These are phyloP conservation scores for Capreolus pygargus DNA, from an alignment of 2,113 vertebrate genomes.

Conservation along the genomic window DNA sequence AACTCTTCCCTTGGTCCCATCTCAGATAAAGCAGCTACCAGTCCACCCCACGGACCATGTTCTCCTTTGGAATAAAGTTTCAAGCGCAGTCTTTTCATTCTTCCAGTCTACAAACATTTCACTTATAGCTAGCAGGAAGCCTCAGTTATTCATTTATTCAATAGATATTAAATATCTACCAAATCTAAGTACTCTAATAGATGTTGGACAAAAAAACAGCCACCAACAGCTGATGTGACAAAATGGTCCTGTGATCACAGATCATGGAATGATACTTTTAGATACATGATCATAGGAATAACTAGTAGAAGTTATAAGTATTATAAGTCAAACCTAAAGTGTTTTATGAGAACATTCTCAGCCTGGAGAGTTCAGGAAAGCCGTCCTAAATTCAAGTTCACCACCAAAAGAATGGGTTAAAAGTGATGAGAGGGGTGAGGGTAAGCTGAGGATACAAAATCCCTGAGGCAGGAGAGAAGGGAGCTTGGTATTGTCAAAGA, in stretches of 20 bases:
- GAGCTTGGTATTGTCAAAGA: not conserved
- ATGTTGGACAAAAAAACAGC: not conserved
- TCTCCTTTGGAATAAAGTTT: not conserved
- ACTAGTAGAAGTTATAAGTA: not conserved
- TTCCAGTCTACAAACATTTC: not conserved
- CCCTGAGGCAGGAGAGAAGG: not conserved
- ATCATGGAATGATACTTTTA: not conserved
- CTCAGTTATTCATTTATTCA: not conserved
- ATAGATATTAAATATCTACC: not conserved
- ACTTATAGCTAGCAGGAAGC: not conserved
- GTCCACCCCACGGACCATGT: not conserved
- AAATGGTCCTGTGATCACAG: not conserved
- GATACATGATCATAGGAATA: not conserved
- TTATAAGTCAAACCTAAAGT: not conserved
- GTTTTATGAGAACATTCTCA: not conserved
- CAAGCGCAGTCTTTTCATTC: not conserved
- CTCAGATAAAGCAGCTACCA: not conserved
- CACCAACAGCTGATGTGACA: not conserved
- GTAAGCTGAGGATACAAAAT: not conserved
- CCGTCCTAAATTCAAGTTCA: not conserved
- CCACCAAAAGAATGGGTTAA: not conserved
- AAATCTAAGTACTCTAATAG: not conserved
- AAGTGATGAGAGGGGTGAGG: not conserved
- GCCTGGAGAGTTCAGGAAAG: not conserved
- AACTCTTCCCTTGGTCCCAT: not conserved